These are phyloP conservation scores for Myripristis jacobus DNA, from an alignment of 2,797 vertebrate species.

Conservation along the genomic window DNA sequence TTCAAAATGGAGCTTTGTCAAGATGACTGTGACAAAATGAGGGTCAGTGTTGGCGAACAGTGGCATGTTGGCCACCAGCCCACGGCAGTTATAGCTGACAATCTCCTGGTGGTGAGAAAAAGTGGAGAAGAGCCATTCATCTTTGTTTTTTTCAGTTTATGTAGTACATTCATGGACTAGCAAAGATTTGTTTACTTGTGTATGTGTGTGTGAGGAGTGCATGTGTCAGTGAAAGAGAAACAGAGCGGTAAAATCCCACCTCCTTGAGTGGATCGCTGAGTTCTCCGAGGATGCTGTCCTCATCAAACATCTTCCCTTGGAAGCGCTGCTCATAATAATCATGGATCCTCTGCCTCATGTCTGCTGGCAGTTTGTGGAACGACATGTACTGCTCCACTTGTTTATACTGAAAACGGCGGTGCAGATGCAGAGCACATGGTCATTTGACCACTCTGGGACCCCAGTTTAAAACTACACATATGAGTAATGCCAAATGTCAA, in stretches of 20 bases:
- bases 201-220: neutral
- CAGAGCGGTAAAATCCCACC: conserved; percentile 76
- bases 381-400: conserved; percentile 99
- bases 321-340: conserved; percentile 96
- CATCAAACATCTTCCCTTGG: conserved; percentile 99
- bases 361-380: conserved; percentile 94
- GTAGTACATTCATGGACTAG: neutral
- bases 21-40: conserved; percentile 93
- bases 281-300: conserved; percentile 95
- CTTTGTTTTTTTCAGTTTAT: neutral
- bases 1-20: conserved; percentile 93
- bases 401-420: conserved; percentile 88
- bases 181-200: neutral
- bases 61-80: conserved; percentile 93
- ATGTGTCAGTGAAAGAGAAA: neutral
- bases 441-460: conserved; percentile 30
- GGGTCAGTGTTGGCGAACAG: conserved; percentile 90
- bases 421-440: conserved; percentile 44
- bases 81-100: conserved; percentile 93
- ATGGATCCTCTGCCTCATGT: conserved; percentile 94
- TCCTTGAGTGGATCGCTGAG: conserved; percentile 95
- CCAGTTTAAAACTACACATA: conserved; percentile 9
- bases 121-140: conserved; percentile 10
- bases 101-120: conserved; percentile 84
- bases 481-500: conserved; percentile 33